These are phyloP conservation scores for Masnerella sp. DNA, from an alignment of 2,888 invertebrate genomes.

Conservation along the genomic window DNA sequence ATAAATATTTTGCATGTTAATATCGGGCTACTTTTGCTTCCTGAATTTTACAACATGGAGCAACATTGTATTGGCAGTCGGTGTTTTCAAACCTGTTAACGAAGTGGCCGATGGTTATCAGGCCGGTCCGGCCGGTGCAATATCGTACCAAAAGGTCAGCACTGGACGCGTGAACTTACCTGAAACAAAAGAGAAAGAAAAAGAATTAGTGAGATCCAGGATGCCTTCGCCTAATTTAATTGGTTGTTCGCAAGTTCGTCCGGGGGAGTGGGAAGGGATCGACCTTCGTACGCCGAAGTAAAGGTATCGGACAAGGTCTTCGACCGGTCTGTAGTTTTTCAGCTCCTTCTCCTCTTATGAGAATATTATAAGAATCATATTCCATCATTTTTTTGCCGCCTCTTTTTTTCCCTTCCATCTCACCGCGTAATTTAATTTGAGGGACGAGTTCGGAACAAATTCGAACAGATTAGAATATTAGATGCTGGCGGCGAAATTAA, in stretches of 20 bases:
- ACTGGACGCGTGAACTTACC: slow-evolving; percentile 70
- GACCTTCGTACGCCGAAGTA: slow-evolving; percentile 35
- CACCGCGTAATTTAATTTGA: slow-evolving; percentile 40
- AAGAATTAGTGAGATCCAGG: slow-evolving; percentile 60
- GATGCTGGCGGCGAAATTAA: slow-evolving; percentile 23
- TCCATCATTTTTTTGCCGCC: slow-evolving; percentile 11
- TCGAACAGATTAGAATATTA: slow-evolving; percentile 28
- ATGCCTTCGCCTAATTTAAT: slow-evolving; percentile 67
- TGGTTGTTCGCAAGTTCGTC: slow-evolving; percentile 68
- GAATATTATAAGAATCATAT: slow-evolving; percentile 39
- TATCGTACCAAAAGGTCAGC: slow-evolving; percentile 67
- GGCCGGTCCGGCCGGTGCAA: slow-evolving; percentile 62
- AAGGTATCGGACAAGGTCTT: slow-evolving; percentile 42
- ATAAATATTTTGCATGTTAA: background rate
- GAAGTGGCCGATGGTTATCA: slow-evolving; percentile 70
- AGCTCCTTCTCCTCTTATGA: slow-evolving; percentile 24
- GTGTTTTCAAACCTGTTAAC: slow-evolving; percentile 68
- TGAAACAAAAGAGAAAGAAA: slow-evolving; percentile 68
- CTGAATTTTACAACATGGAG: slow-evolving; percentile 26
- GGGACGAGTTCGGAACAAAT: slow-evolving; percentile 15
- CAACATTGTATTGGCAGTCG: slow-evolving; percentile 63
- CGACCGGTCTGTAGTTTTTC: slow-evolving; percentile 31
- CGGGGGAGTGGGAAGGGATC: slow-evolving; percentile 43
- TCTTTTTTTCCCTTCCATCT: background rate
- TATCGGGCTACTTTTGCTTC: slow-evolving; percentile 27